Evolutionary conservation across 2,113 vertebrate species (phyloP).

Genomic region (Lucifuga dentata): DNA sequence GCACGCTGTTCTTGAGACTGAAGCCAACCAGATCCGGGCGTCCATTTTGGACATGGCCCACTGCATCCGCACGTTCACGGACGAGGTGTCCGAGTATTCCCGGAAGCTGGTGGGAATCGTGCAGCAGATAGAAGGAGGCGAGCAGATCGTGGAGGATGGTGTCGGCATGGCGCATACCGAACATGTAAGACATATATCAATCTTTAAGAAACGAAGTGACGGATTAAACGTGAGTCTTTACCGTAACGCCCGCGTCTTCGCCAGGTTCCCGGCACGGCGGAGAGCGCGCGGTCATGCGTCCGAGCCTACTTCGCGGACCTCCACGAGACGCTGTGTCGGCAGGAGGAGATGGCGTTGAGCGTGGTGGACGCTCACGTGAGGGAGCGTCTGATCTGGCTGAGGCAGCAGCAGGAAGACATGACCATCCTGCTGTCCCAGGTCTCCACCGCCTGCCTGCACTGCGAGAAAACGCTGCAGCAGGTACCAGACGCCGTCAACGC

Average conservation of each 20-base stretch:
- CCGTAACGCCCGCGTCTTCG: neutral
- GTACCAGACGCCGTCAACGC: conserved; percentile 74
- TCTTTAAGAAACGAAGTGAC: too few species aligned
- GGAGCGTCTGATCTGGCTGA: conserved; percentile 96
- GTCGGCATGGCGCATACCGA: conserved; percentile 97
- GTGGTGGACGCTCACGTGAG: conserved; percentile 97
- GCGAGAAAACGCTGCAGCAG: conserved; percentile 98
- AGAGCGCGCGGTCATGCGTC: conserved; percentile 96
- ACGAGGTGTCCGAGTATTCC: conserved; percentile 98
- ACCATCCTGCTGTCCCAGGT: conserved; percentile 97
- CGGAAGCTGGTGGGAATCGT: conserved; percentile 97
- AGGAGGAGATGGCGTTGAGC: conserved; percentile 99
- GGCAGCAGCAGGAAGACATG: conserved; percentile 99
- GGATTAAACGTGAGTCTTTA: too few species aligned
- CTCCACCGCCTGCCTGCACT: conserved; percentile 97
- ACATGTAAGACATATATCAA: conserved; percentile 93
- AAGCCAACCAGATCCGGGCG: conserved; percentile 97
- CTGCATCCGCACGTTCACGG: conserved; percentile 97
- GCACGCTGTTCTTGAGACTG: conserved; percentile 94
- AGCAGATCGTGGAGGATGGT: conserved; percentile 97
- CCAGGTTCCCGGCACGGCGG: conserved; percentile 95
- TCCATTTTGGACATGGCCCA: conserved; percentile 99
- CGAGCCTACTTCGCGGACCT: conserved; percentile 97
- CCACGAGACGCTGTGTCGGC: conserved; percentile 96
- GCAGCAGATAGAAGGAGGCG: conserved; percentile 97